Evolutionary conservation across 2,888 invertebrate genomes (phyloP), one percentile per base, ranked within the genome.

Genomic region (Cerceris rybyensis): DNA sequence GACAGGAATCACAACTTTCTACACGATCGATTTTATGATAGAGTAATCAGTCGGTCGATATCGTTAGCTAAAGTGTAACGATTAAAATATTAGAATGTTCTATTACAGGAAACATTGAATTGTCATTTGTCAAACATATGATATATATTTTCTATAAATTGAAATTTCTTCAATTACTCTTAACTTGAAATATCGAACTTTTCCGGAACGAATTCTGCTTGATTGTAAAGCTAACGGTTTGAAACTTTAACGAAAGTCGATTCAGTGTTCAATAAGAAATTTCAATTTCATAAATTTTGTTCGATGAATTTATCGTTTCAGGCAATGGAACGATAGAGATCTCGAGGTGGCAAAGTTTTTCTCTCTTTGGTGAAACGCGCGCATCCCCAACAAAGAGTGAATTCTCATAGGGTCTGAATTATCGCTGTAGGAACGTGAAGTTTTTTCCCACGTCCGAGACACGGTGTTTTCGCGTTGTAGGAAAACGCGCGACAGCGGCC

Each of bases 341-440:
- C 80, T 50, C 58, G n/a, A 59, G 14, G 28, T 66, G 57, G 54
- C 68, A 60, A 73, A 73, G 61, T 73, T 59, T 42, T 61, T 60
- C 42, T 61, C 63, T 17, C 46, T 54, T 50, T 16, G 42, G 16
- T 28, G 28, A 49, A n/a, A 60, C 41, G 58, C 49, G 55, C 58
- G 68, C 55, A 50, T 49, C 28, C 49, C 14, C 52, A 78, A 78
- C 76, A 80, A 80, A 78, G 76, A 67, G 50, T 54, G 64, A 73
- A 81, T 84, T 84, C 85, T 82, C 85, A 85, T 85, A 73, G 75
- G 52, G 71, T 59, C 76, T 75, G 67, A 67, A 65, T 70, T 77
- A 81, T 65, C 63, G 17, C 52, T 59, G 65, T 17, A 70, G 55
- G 60, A 69, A 61, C 42, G 60, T 39, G 17, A 13, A 50, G 60